phyloP scores from a whole-genome alignment of 2,888 invertebrate genomes.

The Acanthosoma haemorrhoidale region DNA sequence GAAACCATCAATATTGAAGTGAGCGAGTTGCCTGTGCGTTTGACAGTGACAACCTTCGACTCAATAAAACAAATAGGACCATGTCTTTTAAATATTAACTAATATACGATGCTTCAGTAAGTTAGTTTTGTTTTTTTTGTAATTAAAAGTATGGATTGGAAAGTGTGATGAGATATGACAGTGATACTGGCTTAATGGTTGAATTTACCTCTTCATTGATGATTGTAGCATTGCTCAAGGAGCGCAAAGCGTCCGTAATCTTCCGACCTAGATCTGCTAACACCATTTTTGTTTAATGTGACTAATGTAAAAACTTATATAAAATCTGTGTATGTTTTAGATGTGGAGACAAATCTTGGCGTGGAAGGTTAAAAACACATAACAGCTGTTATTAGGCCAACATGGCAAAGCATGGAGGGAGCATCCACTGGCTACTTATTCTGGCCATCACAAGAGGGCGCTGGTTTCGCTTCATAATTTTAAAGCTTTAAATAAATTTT shows the following conservation, averaged over 20 bases:
- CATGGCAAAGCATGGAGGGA: slow-evolving; percentile 33
- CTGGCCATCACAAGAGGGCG: not conserved
- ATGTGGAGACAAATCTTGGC: slow-evolving; percentile 1
- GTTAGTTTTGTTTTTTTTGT: too few species aligned
- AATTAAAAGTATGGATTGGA: too few species aligned
- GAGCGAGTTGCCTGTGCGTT: too few species aligned
- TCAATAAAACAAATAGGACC: too few species aligned
- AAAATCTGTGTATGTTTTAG: slow-evolving; percentile 6
- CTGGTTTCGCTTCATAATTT: not conserved
- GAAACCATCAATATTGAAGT: too few species aligned
- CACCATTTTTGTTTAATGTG: slow-evolving; percentile 64
- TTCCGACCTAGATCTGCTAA: slow-evolving; percentile 99
- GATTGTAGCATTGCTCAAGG: slow-evolving; percentile 94
- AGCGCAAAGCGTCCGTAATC: slow-evolving; percentile 96
- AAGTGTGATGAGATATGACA: too few species aligned
- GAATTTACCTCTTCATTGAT: slow-evolving; percentile 91
- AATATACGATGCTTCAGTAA: too few species aligned
- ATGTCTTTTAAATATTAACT: too few species aligned
- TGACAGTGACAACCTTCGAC: too few species aligned
- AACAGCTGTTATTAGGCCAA: slow-evolving; percentile 38
- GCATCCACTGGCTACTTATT: not conserved
- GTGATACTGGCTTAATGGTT: not conserved
- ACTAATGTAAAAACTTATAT: not conserved
- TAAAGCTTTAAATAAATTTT: not conserved
- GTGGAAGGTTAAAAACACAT: slow-evolving; percentile 18